Base-by-base conservation (phyloP, 1,140 invertebrate genomes). In the Drosophila elegans region DNA sequence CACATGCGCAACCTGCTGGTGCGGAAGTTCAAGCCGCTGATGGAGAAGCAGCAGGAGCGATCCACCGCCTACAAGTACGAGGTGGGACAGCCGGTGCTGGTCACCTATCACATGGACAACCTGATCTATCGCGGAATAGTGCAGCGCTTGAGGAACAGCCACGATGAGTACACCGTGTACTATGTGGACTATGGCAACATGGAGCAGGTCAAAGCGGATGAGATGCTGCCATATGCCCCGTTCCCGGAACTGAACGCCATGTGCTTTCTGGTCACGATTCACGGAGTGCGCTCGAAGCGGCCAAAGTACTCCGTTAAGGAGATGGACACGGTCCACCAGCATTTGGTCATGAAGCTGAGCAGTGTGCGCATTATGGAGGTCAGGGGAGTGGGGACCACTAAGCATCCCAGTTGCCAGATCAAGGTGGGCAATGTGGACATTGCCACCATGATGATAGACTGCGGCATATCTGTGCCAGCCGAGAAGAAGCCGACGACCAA, bases 111-210 rank as follows among this genome's bases (percentile, higher is more conserved):
- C 74, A 12, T 93, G 4, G 94, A 96, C 80, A 92, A 94, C 3
- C 92, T 92, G 10, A 95, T 95, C 93, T 96, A 95, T 78, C 93
- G 95, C 59, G 95, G 94, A 21, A 78, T 92, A 54, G 93, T 96
- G 7, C 34, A 93, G 16, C 86, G 93, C 48, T 34, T 42, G 3
- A 9, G 12, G 0, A 74, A 49, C 16, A 7, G n/a, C 0, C 56
- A 85, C 10, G 86, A 91, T 3, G 85, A 83, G 11, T 92, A 94
- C 59, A 73, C 92, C 4, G 93, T 96, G 2, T 83, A 93, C 59
- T 95, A 94, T 75, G 91, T 96, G 2, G 95, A 96, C 81, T 96
- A 94, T 72, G 95, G 95, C 0, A 95, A 96, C 61, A 84, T 93
- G 53, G 94, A 94, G 71, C 80, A 88, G 2, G 95, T 94, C 21